phyloP scores from a whole-genome alignment of 2,797 vertebrate species.

The Tenualosa ilisha region DNA sequence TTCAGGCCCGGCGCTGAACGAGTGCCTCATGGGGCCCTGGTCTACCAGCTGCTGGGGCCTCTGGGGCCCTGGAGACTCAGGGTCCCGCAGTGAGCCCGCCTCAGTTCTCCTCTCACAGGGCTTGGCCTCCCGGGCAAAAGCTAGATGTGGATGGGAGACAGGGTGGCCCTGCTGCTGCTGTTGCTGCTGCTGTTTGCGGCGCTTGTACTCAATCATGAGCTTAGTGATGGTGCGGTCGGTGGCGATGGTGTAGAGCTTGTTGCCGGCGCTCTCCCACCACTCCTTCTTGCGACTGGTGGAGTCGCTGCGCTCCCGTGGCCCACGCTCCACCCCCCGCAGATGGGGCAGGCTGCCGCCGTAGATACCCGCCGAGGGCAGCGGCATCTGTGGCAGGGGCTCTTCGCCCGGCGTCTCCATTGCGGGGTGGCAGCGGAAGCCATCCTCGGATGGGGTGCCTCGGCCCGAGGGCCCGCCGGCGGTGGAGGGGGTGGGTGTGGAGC shows the following conservation, averaged over 20 bases:
- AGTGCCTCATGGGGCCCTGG: slow-evolving; percentile 89
- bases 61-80: slow-evolving; percentile 78
- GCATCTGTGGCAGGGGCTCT: slow-evolving; percentile 50
- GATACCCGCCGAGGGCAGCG: slow-evolving; percentile 58
- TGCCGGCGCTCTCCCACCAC: slow-evolving; percentile 96
- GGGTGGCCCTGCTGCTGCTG: slow-evolving; percentile 76
- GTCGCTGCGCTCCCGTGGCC: slow-evolving; percentile 48
- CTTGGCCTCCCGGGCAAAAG: slow-evolving; percentile 84
- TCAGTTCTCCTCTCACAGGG: slow-evolving; percentile 75
- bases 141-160: slow-evolving; percentile 60
- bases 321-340: slow-evolving; percentile 64
- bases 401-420: slow-evolving; percentile 63
- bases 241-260: slow-evolving; percentile 94
- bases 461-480: slow-evolving; percentile 82
- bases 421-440: slow-evolving; percentile 74
- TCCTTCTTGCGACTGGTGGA: slow-evolving; percentile 81
- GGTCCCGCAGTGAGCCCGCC: slow-evolving; percentile 62
- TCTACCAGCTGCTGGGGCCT: slow-evolving; percentile 91
- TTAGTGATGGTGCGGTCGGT: slow-evolving; percentile 92
- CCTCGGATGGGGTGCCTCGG: slow-evolving; percentile 87
- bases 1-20: slow-evolving; percentile 92
- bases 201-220: slow-evolving; percentile 95
- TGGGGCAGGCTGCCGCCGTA: slow-evolving; percentile 72
- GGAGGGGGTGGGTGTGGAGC: slow-evolving; percentile 84
- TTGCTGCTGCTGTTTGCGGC: slow-evolving; percentile 88